Evolutionary conservation across 2,113 vertebrate genomes (phyloP).

Genomic region (Dromiciops gliroides): DNA sequence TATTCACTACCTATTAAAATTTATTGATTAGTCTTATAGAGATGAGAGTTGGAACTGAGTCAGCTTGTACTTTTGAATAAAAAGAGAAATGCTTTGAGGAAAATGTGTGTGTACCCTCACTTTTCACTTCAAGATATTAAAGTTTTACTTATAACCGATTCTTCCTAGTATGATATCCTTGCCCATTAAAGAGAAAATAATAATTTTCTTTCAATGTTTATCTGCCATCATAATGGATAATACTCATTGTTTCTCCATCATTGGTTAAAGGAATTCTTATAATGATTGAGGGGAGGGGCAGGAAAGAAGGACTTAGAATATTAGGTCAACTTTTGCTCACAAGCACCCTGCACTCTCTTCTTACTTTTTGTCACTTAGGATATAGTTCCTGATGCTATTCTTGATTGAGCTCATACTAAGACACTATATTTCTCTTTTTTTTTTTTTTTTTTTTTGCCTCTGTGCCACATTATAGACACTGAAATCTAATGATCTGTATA

Average conservation of each 20-base stretch:
- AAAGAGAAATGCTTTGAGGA: not conserved
- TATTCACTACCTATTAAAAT: not conserved
- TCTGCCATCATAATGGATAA: not conserved
- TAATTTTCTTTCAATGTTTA: not conserved
- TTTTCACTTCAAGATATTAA: not conserved
- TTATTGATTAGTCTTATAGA: not conserved
- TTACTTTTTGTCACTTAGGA: not conserved
- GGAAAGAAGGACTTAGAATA: not conserved
- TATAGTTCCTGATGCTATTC: not conserved
- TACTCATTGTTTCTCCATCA: no score
- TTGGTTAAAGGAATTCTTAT: no score
- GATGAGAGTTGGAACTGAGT: not conserved
- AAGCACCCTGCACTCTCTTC: not conserved
- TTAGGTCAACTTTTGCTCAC: not conserved
- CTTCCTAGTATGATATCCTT: not conserved
- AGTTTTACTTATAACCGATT: not conserved
- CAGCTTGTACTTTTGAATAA: not conserved
- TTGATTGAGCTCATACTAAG: not conserved
- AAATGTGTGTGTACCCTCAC: not conserved
- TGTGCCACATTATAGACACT: not conserved
- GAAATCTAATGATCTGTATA: not conserved
- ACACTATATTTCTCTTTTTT: not conserved
- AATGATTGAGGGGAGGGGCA: not conserved
- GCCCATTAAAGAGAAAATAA: not conserved
- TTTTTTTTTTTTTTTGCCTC: not conserved